Conservation (phyloP, 2,113 vertebrate species). For the Pithys albifrons region DNA sequence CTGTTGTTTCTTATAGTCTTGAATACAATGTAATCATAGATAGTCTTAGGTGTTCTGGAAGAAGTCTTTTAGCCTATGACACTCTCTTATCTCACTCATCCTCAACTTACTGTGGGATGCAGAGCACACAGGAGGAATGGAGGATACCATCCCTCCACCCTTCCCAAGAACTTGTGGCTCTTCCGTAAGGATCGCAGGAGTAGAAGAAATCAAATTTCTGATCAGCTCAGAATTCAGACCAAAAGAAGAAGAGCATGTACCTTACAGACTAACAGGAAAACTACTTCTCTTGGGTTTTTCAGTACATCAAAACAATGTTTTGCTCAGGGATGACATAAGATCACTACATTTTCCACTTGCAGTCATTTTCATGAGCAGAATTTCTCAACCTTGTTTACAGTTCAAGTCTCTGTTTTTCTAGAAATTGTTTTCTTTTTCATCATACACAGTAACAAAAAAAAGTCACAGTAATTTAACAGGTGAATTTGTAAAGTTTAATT, state of each 20-base stretch:
- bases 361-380: background rate
- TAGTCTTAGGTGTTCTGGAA: background rate
- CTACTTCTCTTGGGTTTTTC: background rate
- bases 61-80: background rate
- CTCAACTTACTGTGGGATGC: background rate
- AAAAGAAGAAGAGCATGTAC: background rate
- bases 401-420: background rate
- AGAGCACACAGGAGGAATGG: background rate
- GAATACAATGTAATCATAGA: background rate
- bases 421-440: slow-evolving; percentile 18
- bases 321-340: background rate
- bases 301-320: background rate
- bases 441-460: background rate
- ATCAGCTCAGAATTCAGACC: background rate
- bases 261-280: background rate
- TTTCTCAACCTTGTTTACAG: slow-evolving; percentile 12
- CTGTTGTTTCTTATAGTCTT: background rate
- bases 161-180: background rate
- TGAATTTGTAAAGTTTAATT: background rate
- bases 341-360: background rate
- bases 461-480: background rate
- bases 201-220: background rate
- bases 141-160: background rate
- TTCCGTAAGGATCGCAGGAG: background rate
- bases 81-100: background rate